Percentiles rank a stretch among this genome's conserved stretches.
Evolutionary conservation across 2,888 invertebrate genomes (phyloP).

Genomic region (Eilema caniola): DNA sequence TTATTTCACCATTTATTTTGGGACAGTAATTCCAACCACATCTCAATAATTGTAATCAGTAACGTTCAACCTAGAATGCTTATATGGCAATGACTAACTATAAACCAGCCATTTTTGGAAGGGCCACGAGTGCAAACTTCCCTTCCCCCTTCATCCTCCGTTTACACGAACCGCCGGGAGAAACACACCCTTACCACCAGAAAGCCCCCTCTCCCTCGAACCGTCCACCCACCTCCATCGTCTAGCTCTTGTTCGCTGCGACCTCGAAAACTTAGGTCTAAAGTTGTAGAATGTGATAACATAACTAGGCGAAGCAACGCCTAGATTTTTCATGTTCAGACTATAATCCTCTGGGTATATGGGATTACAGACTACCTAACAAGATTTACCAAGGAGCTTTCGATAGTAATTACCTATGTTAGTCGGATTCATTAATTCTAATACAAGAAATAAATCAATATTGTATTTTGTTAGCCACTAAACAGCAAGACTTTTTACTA

Average conservation of each 20-base stretch:
- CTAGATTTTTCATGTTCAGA: constrained; percentile 39
- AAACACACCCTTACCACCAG: constrained; percentile 40
- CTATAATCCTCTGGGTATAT: constrained; percentile 24
- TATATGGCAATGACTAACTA: constrained; percentile 52
- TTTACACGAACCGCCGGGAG: constrained; percentile 56
- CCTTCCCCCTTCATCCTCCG: constrained; percentile 44
- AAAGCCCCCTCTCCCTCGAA: constrained; percentile 45
- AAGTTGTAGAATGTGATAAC: constrained; percentile 47
- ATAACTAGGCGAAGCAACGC: constrained; percentile 38
- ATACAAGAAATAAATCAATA: too few relatives aligned
- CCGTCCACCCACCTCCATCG: constrained; percentile 57
- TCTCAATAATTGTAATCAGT: constrained; percentile 39
- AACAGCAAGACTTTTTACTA: background rate
- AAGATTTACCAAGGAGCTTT: constrained; percentile 16
- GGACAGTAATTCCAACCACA: background rate
- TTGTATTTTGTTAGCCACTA: too few relatives aligned
- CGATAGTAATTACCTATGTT: constrained; percentile 17
- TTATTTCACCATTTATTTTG: too few relatives aligned
- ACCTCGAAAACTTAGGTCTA: constrained; percentile 76
- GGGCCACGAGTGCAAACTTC: constrained; percentile 71
- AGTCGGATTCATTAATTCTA: background rate
- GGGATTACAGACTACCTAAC: constrained; percentile 25
- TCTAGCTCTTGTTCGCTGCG: constrained; percentile 74
- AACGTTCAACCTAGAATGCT: constrained; percentile 43
- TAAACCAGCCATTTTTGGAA: constrained; percentile 61